Base-by-base conservation (phyloP, 2,888 invertebrate genomes). In the Lithophane semibrunnea region DNA sequence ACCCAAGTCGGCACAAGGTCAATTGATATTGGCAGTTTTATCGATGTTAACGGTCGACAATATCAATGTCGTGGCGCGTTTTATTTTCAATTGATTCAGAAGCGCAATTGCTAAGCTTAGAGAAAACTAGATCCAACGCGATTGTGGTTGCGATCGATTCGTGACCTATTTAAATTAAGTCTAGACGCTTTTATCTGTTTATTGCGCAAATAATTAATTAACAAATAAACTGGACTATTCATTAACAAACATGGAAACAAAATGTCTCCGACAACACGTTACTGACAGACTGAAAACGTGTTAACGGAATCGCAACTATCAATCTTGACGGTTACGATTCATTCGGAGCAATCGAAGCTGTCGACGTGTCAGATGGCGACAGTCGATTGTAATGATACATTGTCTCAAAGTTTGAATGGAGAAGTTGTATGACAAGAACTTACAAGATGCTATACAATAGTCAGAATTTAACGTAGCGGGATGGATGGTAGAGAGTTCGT, bases 11-110 rank as follows among this genome's bases (percentile, higher is more conserved):
- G 56, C n/a, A 65, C 68, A 82, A 82, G 82, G 84, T 84, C 75
- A 80, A 69, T 72, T 58, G 68, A 84, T 82, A 82, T 80, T 72
- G 75, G 52, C 64, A 63, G 78, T 78, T 82, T 84, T 75, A 80
- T 84, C 71, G 64, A 69, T 69, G 58, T 72, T 75, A 70, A 73
- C 42, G 70, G 29, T n/a, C 71, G 8, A 56, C 42, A 58, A 42
- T 49, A 79, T 24, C 63, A 24, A 74, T 71, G 65, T 49, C 54
- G 29, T 70, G 0, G 21, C 44, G 49, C 64, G 49, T 65, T 72
- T 13, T 73, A 52, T 66, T 65, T 78, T 49, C 5, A 73, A 44
- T 70, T 21, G 49, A 44, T 61, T 37, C 58, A 42, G 61, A 52
- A 83, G 29, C 12, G 49, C 24, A 10, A 66, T 77, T 56, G 24